Base-by-base conservation (phyloP, 2,888 invertebrate species). In the Pristionchus maxplancki region DNA sequence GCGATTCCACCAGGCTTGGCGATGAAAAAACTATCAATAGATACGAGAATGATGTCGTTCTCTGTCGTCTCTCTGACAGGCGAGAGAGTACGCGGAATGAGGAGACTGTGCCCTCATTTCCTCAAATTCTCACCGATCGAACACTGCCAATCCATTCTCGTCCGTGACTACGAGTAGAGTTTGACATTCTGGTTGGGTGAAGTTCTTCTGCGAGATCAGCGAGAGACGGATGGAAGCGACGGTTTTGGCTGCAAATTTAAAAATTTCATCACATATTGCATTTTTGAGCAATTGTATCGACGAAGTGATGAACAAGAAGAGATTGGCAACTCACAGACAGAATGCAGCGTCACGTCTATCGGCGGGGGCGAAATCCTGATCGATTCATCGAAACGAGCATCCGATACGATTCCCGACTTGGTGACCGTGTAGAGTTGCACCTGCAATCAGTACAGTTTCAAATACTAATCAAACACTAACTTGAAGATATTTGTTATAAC, bases 371-470 rank as follows among this genome's bases (percentile, higher is more conserved):
- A 89, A 85, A 94, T 91, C 48, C 94, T 20, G 13, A 82, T 78
- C 2, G 88, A 81, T 31, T 88, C 88, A 24, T 88, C 88, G 20
- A 58, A 85, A 1, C 92, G 90, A 17, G 91, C 88, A 44, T 93
- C 92, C 9, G 94, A 94, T 15, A 94, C 93, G 81, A 94, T 94
- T 40, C 94, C 94, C 8, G 93, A 92, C 62, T 92, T 91, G 1
- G 94, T 94, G 0, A 94, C 94, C 13, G 94, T 94, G 90, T 94
- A 94, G 11, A 94, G 89, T 88, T 93, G 93, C 17, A 93, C 89
- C 92, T 92, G 78, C 8, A 40, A 40, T 37, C 71, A 28, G n/a
- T 5, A 31, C 31, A 34, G 13, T 71, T 1, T 9, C 37, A 15
- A 17, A 13, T 31, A 20, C 28, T 28, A 17, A 4, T n/a, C n/a